Evolutionary conservation across 2,113 vertebrate genomes (phyloP).

Genomic region (Himantopus leucocephalus): DNA sequence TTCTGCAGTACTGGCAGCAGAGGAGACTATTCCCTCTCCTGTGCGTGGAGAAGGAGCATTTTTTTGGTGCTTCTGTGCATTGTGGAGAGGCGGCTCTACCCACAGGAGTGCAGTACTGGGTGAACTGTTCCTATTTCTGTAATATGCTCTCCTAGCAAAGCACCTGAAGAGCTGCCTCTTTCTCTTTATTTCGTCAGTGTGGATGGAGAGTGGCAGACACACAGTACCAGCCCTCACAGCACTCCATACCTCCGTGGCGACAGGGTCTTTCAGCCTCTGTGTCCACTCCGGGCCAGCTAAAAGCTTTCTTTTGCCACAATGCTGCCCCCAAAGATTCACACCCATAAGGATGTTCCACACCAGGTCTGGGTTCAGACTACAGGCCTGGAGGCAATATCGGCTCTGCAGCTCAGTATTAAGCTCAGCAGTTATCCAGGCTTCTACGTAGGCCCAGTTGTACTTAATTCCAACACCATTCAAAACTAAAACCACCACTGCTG

Average conservation of each 20-base stretch:
- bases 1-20: neutral
- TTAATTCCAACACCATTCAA: neutral
- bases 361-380: neutral
- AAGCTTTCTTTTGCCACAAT: neutral
- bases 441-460: neutral
- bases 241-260: neutral
- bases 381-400: neutral
- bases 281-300: neutral
- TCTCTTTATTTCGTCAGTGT: neutral
- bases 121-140: neutral
- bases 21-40: neutral
- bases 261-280: neutral
- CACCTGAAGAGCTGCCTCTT: neutral
- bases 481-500: neutral
- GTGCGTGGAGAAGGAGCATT: neutral
- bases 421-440: neutral
- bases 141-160: neutral
- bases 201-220: neutral
- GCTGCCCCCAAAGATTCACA: neutral
- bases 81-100: neutral
- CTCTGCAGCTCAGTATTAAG: neutral
- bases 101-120: neutral
- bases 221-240: neutral
- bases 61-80: neutral
- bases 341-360: fast-evolving